These are phyloP conservation scores for Theocolax elegans DNA, from an alignment of 1,140 invertebrate species.

Conservation along the genomic window DNA sequence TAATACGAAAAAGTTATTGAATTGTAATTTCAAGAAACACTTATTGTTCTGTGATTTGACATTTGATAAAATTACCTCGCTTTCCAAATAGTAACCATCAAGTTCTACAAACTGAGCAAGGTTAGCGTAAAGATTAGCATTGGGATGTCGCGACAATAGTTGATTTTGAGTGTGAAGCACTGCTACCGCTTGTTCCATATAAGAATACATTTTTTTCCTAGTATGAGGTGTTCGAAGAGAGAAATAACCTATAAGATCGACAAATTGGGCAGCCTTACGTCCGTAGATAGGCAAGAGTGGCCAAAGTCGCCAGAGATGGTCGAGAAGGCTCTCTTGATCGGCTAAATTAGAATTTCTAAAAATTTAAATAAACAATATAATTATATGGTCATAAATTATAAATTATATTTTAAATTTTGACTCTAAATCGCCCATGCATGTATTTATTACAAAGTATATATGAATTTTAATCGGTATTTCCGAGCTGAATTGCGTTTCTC, in stretches of 20 bases:
- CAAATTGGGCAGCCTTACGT: slow-evolving; percentile 93
- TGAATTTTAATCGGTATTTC: too few relatives aligned
- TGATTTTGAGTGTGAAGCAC: slow-evolving; percentile 90
- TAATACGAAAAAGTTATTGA: not conserved
- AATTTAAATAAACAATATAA: slow-evolving; percentile 16
- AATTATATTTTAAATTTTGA: slow-evolving; percentile 15
- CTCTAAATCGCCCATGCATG: too few relatives aligned
- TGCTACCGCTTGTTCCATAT: slow-evolving; percentile 86
- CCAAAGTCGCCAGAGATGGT: slow-evolving; percentile 92
- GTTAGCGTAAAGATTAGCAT: slow-evolving; percentile 92
- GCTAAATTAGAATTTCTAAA: slow-evolving; percentile 74
- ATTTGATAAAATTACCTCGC: slow-evolving; percentile 71
- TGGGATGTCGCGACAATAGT: slow-evolving; percentile 89
- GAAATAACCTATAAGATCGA: slow-evolving; percentile 94
- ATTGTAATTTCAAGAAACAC: not conserved
- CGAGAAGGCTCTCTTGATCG: slow-evolving; percentile 84
- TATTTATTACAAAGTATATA: too few relatives aligned
- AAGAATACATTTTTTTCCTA: slow-evolving; percentile 75
- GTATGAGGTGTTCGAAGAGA: slow-evolving; percentile 81
- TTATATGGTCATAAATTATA: slow-evolving; percentile 2
- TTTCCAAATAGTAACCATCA: slow-evolving; percentile 96
- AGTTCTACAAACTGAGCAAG: slow-evolving; percentile 92
- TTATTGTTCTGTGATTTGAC: not conserved
- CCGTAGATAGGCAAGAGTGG: slow-evolving; percentile 90
- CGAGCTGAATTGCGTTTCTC: too few relatives aligned